phyloP scores from a whole-genome alignment of 1,140 invertebrate genomes.

The Heliothis virescens region DNA sequence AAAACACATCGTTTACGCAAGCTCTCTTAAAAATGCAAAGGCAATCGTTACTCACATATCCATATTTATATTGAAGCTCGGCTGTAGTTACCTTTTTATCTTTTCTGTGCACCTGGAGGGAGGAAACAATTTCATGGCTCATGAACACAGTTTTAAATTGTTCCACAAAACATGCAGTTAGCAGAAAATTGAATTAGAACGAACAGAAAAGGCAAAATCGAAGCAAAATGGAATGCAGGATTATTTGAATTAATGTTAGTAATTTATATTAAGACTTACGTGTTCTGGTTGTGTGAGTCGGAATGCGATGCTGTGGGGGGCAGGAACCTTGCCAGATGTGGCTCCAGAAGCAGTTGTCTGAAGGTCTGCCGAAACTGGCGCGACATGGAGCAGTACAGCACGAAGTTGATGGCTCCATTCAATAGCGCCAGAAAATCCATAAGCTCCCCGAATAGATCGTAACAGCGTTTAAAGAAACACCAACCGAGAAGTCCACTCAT shows the following conservation, averaged over 20 bases:
- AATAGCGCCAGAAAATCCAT: conserved; percentile 97
- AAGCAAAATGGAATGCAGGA: background rate
- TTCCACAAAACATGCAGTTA: conserved; percentile 39
- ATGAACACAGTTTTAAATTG: conserved; percentile 43
- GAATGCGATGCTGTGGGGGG: conserved; percentile 75
- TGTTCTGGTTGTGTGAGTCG: conserved; percentile 78
- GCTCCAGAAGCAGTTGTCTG: conserved; percentile 89
- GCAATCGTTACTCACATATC: conserved; percentile 65
- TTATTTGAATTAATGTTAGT: background rate
- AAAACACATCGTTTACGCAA: conserved; percentile 1
- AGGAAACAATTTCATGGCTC: conserved; percentile 67
- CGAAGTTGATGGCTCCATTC: conserved; percentile 97
- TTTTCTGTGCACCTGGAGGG: conserved; percentile 77
- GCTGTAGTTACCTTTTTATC: conserved; percentile 76
- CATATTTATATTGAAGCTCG: conserved; percentile 60
- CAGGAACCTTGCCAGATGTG: conserved; percentile 78
- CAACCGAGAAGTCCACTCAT: conserved; percentile 91
- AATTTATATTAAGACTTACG: conserved; percentile 64
- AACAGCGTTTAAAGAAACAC: conserved; percentile 91
- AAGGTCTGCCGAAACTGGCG: conserved; percentile 96
- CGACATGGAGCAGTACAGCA: conserved; percentile 98
- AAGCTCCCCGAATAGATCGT: conserved; percentile 93
- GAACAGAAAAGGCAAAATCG: background rate
- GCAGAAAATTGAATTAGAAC: conserved; percentile 14
- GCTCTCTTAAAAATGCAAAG: conserved; percentile 44